These are phyloP conservation scores for Rhynchopsitta pachyrhyncha DNA, from an alignment of 2,113 vertebrate genomes.

Conservation along the genomic window DNA sequence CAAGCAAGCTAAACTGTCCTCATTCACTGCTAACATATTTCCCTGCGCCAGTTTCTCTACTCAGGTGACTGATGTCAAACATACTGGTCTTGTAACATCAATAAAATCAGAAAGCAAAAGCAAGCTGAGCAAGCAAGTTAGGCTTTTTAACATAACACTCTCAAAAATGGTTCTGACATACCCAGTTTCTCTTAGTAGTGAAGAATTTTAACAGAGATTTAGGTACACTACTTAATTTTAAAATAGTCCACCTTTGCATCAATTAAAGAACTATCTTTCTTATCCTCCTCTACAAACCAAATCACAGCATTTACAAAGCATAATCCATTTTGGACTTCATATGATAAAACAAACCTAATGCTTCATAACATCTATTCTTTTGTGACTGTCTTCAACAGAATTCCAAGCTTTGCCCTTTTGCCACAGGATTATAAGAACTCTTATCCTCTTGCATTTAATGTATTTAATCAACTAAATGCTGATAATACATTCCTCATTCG, in stretches of 20 bases:
- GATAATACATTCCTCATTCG: rapidly evolving
- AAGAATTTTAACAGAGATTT: neutral
- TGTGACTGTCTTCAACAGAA: neutral
- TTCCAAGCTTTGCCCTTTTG: neutral
- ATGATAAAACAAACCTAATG: neutral
- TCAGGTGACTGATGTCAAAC: neutral
- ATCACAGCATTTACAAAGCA: neutral
- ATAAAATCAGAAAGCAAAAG: neutral
- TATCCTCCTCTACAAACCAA: neutral
- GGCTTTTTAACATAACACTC: neutral
- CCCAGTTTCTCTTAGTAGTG: rapidly evolving
- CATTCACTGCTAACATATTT: neutral
- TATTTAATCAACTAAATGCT: neutral
- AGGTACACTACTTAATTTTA: neutral
- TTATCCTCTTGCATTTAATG: neutral
- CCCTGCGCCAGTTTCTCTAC: neutral
- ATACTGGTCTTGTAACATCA: neutral
- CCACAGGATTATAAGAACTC: neutral
- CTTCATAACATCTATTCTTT: neutral
- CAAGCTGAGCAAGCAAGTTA: neutral
- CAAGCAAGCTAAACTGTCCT: neutral
- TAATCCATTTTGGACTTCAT: neutral
- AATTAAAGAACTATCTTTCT: neutral
- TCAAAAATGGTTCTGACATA: neutral
- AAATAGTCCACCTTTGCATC: neutral